Evolutionary conservation across 1,140 invertebrate genomes (phyloP).

Genomic region (Neoseiulus cucumeris): DNA sequence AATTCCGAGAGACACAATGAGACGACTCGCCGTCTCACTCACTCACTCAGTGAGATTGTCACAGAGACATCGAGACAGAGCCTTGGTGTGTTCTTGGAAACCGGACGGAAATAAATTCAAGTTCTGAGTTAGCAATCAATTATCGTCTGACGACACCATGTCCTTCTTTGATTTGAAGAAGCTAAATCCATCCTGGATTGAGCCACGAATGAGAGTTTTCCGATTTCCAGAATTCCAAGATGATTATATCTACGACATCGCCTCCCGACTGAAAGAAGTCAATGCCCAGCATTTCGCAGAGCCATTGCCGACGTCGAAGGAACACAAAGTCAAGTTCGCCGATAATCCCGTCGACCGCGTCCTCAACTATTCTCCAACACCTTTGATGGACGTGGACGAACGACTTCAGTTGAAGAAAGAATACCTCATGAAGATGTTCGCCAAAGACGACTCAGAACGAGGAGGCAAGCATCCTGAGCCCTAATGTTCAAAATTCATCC

Average conservation of each 20-base stretch:
- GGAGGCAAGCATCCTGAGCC: background rate
- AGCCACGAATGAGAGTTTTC: background rate
- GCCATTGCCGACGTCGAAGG: background rate
- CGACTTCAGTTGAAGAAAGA: background rate
- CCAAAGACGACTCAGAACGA: slow-evolving; percentile 4
- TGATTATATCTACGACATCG: slow-evolving; percentile 1
- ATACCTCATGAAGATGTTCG: slow-evolving; percentile 9
- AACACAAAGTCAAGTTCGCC: background rate
- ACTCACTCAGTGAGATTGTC: too few species aligned
- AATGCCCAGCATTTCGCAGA: background rate
- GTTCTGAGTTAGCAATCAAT: too few species aligned
- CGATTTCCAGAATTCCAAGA: background rate
- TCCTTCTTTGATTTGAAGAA: too few species aligned
- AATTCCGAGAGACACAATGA: too few species aligned
- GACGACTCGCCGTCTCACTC: too few species aligned
- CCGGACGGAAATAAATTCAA: too few species aligned
- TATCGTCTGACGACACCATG: too few species aligned
- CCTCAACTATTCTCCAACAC: background rate
- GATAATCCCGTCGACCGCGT: slow-evolving; percentile 2
- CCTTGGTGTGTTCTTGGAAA: too few species aligned
- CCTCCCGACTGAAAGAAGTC: slow-evolving; percentile 6
- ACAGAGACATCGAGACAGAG: too few species aligned
- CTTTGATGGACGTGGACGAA: background rate
- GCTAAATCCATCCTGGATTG: too few species aligned
- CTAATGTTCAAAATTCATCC: too few species aligned